Conservation (phyloP, 2,797 vertebrate species). For the Arrhamphus sclerolepis region DNA sequence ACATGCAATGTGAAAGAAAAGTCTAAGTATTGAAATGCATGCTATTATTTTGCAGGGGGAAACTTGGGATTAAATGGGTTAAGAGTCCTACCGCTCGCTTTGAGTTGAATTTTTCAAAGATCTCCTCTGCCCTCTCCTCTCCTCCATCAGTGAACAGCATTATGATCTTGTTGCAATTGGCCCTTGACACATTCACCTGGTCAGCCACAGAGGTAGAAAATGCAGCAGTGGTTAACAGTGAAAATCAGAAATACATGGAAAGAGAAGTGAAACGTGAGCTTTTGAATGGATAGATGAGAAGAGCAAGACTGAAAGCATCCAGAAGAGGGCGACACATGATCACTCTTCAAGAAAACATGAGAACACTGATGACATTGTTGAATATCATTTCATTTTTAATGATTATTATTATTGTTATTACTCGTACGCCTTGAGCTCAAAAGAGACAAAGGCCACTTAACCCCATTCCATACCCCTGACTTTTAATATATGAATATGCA, state of each 20-base stretch:
- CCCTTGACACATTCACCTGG: conserved; percentile 88
- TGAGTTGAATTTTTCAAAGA: conserved; percentile 90
- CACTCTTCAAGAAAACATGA: conserved; percentile 1
- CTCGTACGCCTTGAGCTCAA: too few species aligned
- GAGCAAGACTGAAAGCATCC: conserved; percentile 35
- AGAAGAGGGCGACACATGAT: conserved; percentile 56
- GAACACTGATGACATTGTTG: too few species aligned
- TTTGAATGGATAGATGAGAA: background rate
- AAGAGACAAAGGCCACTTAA: too few species aligned
- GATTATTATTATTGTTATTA: too few species aligned
- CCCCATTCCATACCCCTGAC: too few species aligned
- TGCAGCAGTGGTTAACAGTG: too few species aligned
- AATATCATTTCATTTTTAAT: too few species aligned
- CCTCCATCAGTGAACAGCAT: conserved; percentile 99
- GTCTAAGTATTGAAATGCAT: too few species aligned
- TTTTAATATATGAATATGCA: too few species aligned
- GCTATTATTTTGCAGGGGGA: too few species aligned
- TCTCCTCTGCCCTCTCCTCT: conserved; percentile 93
- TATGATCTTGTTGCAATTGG: conserved; percentile 98
- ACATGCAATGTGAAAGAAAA: too few species aligned
- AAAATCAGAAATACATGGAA: background rate
- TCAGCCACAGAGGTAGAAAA: conserved; percentile 12
- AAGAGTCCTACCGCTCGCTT: conserved; percentile 86
- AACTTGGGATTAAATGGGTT: too few species aligned
- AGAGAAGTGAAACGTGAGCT: background rate